phyloP scores from a whole-genome alignment of 1,140 invertebrate genomes.

The Drosophila nikananu region DNA sequence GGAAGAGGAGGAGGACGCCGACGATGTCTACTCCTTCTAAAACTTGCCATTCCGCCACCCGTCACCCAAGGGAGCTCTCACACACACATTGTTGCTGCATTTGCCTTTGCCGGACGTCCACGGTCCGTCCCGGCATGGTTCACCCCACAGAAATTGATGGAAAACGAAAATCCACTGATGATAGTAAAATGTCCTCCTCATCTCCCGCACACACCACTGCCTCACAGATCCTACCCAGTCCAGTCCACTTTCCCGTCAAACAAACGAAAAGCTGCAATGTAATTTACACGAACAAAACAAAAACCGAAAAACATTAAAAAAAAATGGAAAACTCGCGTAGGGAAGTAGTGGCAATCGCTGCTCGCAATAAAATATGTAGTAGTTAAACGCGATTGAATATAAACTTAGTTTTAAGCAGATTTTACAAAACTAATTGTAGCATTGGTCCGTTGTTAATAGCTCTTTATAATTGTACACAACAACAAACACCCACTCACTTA shows the following conservation, averaged over 20 bases:
- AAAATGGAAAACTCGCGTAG: constrained; percentile 11
- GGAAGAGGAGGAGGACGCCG: constrained; percentile 20
- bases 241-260: constrained; percentile 14
- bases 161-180: constrained; percentile 9
- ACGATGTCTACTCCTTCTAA: constrained; percentile 33
- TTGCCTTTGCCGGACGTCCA: constrained; percentile 46
- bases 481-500: constrained; percentile 13
- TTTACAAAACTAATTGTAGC: constrained; percentile 62
- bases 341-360: constrained; percentile 65
- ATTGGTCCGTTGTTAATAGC: constrained; percentile 73
- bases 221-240: constrained; percentile 21
- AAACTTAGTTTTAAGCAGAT: constrained; percentile 36
- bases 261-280: constrained; percentile 16
- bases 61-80: neutral
- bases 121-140: constrained; percentile 11
- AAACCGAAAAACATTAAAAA: neutral
- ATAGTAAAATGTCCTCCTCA: constrained; percentile 17
- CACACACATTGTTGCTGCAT: constrained; percentile 43
- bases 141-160: neutral
- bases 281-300: constrained; percentile 15
- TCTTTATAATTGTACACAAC: constrained; percentile 56
- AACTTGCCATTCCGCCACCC: constrained; percentile 11
- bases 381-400: constrained; percentile 44
- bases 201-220: constrained; percentile 15
- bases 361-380: constrained; percentile 61